Percentiles rank a stretch among this genome's conserved stretches.
Evolutionary conservation across 2,797 vertebrate species (phyloP).

Genomic region (Gobionotothen gibberifrons): DNA sequence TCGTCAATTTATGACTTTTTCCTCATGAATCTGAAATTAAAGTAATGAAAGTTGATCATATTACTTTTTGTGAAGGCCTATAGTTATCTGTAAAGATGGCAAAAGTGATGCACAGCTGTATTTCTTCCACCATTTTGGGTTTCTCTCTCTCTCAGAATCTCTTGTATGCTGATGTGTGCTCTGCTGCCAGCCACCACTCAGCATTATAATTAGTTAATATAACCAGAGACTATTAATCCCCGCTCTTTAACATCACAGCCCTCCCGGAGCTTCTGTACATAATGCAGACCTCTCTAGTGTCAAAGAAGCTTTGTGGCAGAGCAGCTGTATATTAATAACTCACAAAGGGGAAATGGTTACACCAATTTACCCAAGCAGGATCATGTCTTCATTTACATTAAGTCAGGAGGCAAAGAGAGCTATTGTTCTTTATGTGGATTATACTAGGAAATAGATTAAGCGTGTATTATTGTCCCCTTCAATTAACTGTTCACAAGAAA

Average conservation of each 20-base stretch:
- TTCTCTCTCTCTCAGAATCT: not conserved
- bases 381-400: constrained; percentile 33
- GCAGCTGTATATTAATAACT: constrained; percentile 14
- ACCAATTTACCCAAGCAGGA: constrained; percentile 12
- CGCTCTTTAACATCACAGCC: constrained; percentile 8
- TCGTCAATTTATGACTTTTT: not conserved
- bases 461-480: constrained; percentile 34
- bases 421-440: constrained; percentile 27
- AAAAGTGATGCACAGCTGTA: constrained; percentile 5
- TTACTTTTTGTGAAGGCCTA: not conserved
- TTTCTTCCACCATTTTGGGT: constrained; percentile 1
- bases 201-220: constrained; percentile 19
- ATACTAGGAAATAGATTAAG: constrained; percentile 39
- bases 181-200: constrained; percentile 14
- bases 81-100: not conserved
- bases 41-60: constrained; percentile 3
- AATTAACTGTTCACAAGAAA: constrained; percentile 36
- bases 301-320: constrained; percentile 9
- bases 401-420: constrained; percentile 31
- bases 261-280: constrained; percentile 1
- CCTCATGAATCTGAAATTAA: constrained; percentile 7
- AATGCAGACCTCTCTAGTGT: constrained; percentile 22
- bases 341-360: constrained; percentile 12
- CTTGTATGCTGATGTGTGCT: not conserved
- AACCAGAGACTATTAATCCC: not conserved